Evolutionary conservation across 1,140 invertebrate species (phyloP), one percentile per base, ranked within the genome.

Genomic region (Magallana ariakensis): DNA sequence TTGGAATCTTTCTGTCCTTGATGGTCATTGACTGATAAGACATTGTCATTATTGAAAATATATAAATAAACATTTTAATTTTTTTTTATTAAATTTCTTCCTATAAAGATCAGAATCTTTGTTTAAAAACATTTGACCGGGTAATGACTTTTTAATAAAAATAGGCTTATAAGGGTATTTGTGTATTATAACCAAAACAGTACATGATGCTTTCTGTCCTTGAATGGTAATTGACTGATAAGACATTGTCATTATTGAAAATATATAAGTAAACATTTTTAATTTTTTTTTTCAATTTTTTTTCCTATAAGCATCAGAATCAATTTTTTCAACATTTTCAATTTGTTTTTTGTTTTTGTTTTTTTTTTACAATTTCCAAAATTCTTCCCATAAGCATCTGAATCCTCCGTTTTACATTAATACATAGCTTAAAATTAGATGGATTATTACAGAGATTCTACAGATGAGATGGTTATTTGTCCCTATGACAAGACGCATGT

Each of bases 391-490:
- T 60, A 60, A 60, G 57, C 57, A 60, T 60, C 57, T 60, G 10
- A 60, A 60, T 60, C 57, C 57, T 60, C 57, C 57, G 57, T 60
- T 60, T 60, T 60, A 60, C 57, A 60, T 60, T 60, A 60, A 60
- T 60, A 60, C 57, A 60, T 60, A 60, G 57, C 57, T n/a, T 60
- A 60, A 60, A 60, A 60, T 60, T 9, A 60, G 57, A 60, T 60
- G 57, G 57, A 60, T 60, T 60, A 60, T 60, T 60, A 60, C 57
- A 60, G 57, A 60, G 57, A 60, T 60, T 60, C 57, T 60, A 60
- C 57, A 60, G 57, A 60, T 60, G 57, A 60, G 57, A 60, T 60
- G 57, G 57, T 60, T 60, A 60, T 60, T 26, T 70, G 62, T 26
- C 19, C 62, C 6, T 70, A 70, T 33, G 62, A 70, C 26, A 19